Evolutionary conservation across 2,797 vertebrate genomes (phyloP).

Genomic region (Falco naumanni): DNA sequence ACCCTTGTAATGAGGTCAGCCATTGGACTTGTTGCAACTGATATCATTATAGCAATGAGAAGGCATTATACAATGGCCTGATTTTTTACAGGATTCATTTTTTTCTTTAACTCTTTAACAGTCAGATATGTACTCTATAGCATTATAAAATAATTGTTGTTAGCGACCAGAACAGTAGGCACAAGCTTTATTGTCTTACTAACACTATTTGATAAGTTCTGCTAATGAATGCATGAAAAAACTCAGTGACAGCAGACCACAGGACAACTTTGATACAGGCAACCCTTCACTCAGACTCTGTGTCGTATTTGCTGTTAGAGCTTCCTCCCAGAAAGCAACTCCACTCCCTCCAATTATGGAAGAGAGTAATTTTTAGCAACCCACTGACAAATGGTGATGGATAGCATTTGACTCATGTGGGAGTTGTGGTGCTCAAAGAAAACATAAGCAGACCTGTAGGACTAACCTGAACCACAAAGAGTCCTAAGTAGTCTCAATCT

Average conservation of each 20-base stretch:
- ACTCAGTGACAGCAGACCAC: background rate
- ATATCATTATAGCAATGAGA: constrained; percentile 95
- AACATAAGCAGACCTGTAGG: background rate
- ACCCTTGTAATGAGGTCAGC: constrained; percentile 99
- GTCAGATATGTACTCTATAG: constrained; percentile 38
- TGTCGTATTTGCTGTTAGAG: background rate
- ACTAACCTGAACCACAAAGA: background rate
- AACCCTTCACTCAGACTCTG: background rate
- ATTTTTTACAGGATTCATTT: constrained; percentile 81
- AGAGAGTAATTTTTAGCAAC: background rate
- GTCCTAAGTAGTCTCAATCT: background rate
- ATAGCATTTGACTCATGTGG: background rate
- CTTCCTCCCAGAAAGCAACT: background rate
- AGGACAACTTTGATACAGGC: background rate
- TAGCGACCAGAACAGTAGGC: background rate
- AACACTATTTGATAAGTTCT: background rate
- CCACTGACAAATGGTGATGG: background rate
- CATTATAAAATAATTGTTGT: constrained; percentile 7
- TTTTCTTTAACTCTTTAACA: constrained; percentile 82
- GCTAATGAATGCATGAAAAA: background rate
- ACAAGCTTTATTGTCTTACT: background rate
- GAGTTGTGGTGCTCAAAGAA: background rate
- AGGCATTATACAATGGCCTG: constrained; percentile 87
- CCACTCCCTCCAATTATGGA: background rate
- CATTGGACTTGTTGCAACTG: constrained; percentile 96